Evolutionary conservation across 2,797 vertebrate species (phyloP).

Genomic region (Rhinatrema bivittatum): DNA sequence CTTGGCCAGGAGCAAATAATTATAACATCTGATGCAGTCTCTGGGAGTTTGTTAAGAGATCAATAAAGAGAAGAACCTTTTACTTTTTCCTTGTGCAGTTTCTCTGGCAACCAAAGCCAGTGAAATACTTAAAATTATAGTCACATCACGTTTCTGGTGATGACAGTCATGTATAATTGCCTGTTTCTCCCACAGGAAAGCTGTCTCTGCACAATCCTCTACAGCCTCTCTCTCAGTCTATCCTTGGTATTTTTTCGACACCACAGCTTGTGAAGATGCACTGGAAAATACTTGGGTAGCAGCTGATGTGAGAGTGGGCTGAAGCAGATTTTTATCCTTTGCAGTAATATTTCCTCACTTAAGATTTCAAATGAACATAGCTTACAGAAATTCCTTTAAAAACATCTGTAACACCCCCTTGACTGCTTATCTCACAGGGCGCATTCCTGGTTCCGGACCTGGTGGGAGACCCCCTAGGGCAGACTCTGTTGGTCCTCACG

Average conservation of each 20-base stretch:
- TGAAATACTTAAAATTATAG: conserved; percentile 32
- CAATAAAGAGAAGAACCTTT: conserved; percentile 22
- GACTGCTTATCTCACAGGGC: too few relatives aligned
- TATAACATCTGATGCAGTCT: conserved; percentile 14
- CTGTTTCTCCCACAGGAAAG: conserved; percentile 28
- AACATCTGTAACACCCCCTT: too few relatives aligned
- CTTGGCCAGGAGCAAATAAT: conserved; percentile 21
- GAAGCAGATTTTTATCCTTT: too few relatives aligned
- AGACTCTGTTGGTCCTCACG: too few relatives aligned
- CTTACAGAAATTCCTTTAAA: too few relatives aligned
- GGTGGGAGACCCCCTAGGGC: too few relatives aligned
- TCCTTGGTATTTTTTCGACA: conserved; percentile 26
- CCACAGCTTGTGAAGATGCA: conserved; percentile 17
- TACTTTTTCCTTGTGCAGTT: conserved; percentile 31
- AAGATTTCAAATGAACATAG: too few relatives aligned
- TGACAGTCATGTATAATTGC: conserved; percentile 34
- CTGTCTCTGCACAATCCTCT: conserved; percentile 28
- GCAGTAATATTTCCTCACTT: too few relatives aligned
- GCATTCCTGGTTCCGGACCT: too few relatives aligned
- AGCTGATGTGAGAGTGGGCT: too few relatives aligned
- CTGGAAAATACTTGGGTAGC: too few relatives aligned
- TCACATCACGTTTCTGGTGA: conserved; percentile 24
- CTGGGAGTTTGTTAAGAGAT: conserved; percentile 28
- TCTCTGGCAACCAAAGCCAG: conserved; percentile 35
- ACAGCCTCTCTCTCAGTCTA: conserved; percentile 1